Base-by-base conservation (phyloP, 2,797 vertebrate genomes). In the Microhierax caerulescens region DNA sequence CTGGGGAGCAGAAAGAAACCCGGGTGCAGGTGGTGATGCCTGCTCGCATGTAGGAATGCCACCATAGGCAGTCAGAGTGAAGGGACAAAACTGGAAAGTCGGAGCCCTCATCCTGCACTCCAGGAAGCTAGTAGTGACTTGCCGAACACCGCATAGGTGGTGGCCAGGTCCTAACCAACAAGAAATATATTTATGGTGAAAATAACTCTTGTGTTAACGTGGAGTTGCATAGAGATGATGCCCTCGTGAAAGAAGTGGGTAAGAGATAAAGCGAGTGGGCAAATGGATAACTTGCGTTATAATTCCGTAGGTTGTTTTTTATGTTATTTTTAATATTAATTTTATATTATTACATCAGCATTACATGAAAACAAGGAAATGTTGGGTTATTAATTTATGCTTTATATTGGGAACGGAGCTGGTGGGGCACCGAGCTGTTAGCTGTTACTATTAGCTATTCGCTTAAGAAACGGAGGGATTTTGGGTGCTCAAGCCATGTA, bases 91-190 rank as follows among this genome's bases (percentile, higher is more conserved):
- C 0, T 39, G 60, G 59, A n/a, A 79, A 41, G 6, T 9, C 61
- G 11, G 34, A 56, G 61, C 17, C 68, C 68, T 79, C 30, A 6
- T 32, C 53, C 76, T 37, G 48, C 20, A 2, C 24, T 24, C 20
- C 23, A 10, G 34, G 6, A 7, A 60, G 53, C 45, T 10, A 10
- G 27, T 21, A 9, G 67, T 18, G 80, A 51, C 75, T 68, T 21
- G 60, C 74, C 13, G 27, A 59, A 25, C 30, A 4, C 0, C 3
- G 10, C 2, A 0, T 6, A 30, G 34, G 51, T 11, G 30, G 53
- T 47, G 36, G 50, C 69, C 43, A n/a, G 82, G 50, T 23, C 69
- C 56, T 50, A 20, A 86, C 16, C n/a, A 37, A 8, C 20, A 54
- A 43, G 36, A 81, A 54, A 78, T 37, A 11, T 9, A 10, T 54